Conservation (phyloP, 2,113 vertebrate species). For the Rhea americana region DNA sequence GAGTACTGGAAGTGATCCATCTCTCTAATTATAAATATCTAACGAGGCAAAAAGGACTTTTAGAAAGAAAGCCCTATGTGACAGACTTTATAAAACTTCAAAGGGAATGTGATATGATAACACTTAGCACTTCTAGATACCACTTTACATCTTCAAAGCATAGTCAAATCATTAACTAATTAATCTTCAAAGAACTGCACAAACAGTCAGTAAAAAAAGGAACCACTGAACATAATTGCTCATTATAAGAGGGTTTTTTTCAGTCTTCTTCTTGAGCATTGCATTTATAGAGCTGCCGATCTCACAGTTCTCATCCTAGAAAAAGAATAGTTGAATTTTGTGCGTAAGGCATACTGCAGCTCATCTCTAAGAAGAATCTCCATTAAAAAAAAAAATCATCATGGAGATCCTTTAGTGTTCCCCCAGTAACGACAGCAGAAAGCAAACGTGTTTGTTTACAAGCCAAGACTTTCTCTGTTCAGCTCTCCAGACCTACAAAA, state of each 20-base stretch:
- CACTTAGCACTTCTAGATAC: slow-evolving; percentile 63
- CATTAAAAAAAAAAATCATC: not conserved
- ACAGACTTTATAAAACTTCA: slow-evolving; percentile 67
- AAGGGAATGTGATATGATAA: slow-evolving; percentile 64
- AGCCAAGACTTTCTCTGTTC: not conserved
- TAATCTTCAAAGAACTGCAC: slow-evolving; percentile 66
- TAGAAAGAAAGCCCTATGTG: slow-evolving; percentile 48
- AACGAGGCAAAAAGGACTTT: slow-evolving; percentile 64
- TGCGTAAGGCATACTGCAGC: not conserved
- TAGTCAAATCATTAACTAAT: slow-evolving; percentile 70
- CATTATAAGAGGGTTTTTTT: slow-evolving; percentile 29
- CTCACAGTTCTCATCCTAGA: not conserved
- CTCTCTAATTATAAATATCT: slow-evolving; percentile 59
- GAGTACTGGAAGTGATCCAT: not conserved
- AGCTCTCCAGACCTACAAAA: not conserved
- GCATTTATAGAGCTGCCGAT: not conserved
- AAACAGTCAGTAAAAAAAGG: slow-evolving; percentile 20
- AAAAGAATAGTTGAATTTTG: not conserved
- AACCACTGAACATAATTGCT: slow-evolving; percentile 54
- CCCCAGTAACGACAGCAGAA: not conserved
- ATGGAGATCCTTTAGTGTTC: not conserved
- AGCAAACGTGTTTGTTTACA: not conserved
- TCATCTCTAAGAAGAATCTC: not conserved
- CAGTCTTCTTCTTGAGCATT: not conserved
- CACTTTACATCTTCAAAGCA: slow-evolving; percentile 66